These are phyloP conservation scores for Eptatretus atami DNA, from an alignment of 2,797 vertebrate genomes.

Conservation along the genomic window DNA sequence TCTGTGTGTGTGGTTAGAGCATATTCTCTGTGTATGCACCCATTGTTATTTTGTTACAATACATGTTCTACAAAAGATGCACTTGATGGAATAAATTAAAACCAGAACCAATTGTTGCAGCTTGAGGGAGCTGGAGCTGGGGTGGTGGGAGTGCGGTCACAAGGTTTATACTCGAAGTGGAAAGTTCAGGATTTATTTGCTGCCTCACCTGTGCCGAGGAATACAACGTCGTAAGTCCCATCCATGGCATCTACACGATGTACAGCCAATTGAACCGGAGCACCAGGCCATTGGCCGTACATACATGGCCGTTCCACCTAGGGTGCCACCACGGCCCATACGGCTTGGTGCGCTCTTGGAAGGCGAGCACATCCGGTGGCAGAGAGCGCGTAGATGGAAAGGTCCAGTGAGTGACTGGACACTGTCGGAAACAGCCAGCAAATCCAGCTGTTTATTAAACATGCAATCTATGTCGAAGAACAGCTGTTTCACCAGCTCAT, in stretches of 20 bases:
- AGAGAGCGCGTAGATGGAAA: conserved; percentile 88
- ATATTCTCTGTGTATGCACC: too few species aligned
- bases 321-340: conserved; percentile 40
- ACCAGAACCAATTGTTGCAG: too few species aligned
- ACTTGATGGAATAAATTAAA: too few species aligned
- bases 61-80: too few species aligned
- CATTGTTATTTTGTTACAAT: too few species aligned
- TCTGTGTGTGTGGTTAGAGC: too few species aligned
- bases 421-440: conserved; percentile 17
- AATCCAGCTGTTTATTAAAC: too few species aligned
- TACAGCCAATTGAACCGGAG: conserved; percentile 55
- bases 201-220: conserved; percentile 57
- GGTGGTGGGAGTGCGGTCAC: too few species aligned
- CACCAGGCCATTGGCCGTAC: conserved; percentile 44
- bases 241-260: conserved; percentile 74
- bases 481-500: too few species aligned
- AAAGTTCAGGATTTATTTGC: background rate
- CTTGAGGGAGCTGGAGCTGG: too few species aligned
- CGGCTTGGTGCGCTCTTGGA: conserved; percentile 53
- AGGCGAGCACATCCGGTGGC: conserved; percentile 69
- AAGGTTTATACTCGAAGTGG: too few species aligned
- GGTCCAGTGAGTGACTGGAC: conserved; percentile 70
- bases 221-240: conserved; percentile 80
- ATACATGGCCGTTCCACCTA: conserved; percentile 43
- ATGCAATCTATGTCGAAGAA: too few species aligned